Evolutionary conservation across 1,140 invertebrate species (phyloP).

Genomic region (Cecropterus lyciades): DNA sequence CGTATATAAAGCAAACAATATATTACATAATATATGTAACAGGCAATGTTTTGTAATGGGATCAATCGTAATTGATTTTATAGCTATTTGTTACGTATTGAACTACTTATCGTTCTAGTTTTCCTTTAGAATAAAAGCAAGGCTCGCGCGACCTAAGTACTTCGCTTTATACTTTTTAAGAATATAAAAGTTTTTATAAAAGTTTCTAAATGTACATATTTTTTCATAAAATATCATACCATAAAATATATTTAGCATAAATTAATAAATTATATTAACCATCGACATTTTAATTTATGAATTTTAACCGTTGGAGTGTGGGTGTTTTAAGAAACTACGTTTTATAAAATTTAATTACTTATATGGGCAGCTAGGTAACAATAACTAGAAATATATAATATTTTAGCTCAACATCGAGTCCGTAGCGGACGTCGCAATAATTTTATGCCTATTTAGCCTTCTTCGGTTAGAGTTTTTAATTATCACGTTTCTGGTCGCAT

Average conservation of each 20-base stretch:
- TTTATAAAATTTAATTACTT: conserved; percentile 23
- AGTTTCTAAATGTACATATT: conserved; percentile 35
- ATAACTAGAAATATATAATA: conserved; percentile 34
- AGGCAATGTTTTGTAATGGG: conserved; percentile 34
- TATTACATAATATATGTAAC: conserved; percentile 28
- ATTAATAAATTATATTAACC: conserved; percentile 42
- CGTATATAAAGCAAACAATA: conserved; percentile 18
- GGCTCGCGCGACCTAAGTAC: conserved; percentile 10
- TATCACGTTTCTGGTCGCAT: conserved; percentile 37
- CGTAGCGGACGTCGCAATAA: conserved; percentile 35
- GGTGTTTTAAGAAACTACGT: conserved; percentile 1
- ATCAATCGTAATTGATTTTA: conserved; percentile 22
- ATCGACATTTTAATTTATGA: conserved; percentile 23
- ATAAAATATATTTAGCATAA: conserved; percentile 44
- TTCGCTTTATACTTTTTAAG: conserved; percentile 20
- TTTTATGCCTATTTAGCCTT: conserved; percentile 38
- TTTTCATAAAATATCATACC: conserved; percentile 39
- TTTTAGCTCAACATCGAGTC: conserved; percentile 30
- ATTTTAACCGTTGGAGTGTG: conserved; percentile 1
- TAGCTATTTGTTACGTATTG: conserved; percentile 16
- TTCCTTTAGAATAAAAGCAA: conserved; percentile 30
- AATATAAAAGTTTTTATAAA: conserved; percentile 38
- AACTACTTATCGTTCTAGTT: conserved; percentile 26
- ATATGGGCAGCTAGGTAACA: conserved; percentile 27
- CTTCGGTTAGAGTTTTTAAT: conserved; percentile 31